phyloP scores from a whole-genome alignment of 2,113 vertebrate species.

The Oostethus manadensis region DNA sequence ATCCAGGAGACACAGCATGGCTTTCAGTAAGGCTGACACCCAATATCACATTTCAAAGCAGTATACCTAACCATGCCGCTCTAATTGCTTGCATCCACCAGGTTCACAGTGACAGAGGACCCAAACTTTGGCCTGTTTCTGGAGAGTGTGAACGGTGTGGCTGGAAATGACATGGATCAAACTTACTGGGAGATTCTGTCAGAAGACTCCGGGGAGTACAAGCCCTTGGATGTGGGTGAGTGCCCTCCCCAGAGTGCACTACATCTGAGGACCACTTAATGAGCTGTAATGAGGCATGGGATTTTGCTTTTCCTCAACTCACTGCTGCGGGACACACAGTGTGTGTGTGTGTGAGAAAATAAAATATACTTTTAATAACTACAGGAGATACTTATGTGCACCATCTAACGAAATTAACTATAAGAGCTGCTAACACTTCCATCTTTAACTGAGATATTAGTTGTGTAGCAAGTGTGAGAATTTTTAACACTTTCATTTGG shows the following conservation, averaged over 20 bases:
- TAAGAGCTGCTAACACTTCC: too few species aligned
- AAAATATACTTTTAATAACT: too few species aligned
- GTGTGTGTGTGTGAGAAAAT: not conserved
- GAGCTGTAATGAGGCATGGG: conserved; percentile 40
- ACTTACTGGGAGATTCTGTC: conserved; percentile 67
- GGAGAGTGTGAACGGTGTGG: conserved; percentile 67
- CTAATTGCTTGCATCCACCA: conserved; percentile 12
- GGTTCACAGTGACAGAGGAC: conserved; percentile 56
- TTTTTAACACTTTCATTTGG: too few species aligned
- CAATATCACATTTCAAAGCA: not conserved
- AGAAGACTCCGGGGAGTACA: conserved; percentile 37
- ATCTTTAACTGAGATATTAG: too few species aligned
- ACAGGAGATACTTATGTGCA: too few species aligned
- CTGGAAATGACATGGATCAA: conserved; percentile 37
- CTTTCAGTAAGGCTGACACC: conserved; percentile 50
- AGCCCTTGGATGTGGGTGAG: conserved; percentile 56
- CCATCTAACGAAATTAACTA: too few species aligned
- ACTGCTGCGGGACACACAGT: conserved; percentile 1
- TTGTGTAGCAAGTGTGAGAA: too few species aligned
- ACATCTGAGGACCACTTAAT: conserved; percentile 36
- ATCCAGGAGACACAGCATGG: conserved; percentile 44
- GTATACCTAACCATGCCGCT: too few species aligned
- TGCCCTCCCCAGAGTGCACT: conserved; percentile 31
- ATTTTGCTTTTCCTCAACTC: conserved; percentile 30
- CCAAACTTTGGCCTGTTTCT: conserved; percentile 51